Evolutionary conservation across 2,888 invertebrate species (phyloP).

Genomic region (Conistra vaccinii): DNA sequence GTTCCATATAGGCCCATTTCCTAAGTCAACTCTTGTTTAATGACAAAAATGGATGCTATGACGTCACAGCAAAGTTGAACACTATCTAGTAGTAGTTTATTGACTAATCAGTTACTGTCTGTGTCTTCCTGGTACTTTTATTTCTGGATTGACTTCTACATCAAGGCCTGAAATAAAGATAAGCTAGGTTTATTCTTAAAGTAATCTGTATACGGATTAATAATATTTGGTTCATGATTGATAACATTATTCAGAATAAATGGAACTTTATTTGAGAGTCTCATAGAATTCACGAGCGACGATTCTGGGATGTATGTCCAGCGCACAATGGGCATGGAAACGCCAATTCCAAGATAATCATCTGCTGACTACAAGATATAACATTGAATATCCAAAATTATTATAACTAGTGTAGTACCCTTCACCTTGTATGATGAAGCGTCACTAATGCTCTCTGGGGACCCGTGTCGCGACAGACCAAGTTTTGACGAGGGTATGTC

Average conservation of each 20-base stretch:
- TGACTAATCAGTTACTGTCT: constrained; percentile 10
- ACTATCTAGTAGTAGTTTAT: background rate
- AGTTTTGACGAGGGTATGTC: constrained; percentile 51
- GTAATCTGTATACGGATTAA: background rate
- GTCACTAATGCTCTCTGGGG: constrained; percentile 31
- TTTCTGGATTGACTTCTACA: background rate
- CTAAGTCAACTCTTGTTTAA: constrained; percentile 21
- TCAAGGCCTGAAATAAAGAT: background rate
- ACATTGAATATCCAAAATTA: constrained; percentile 4
- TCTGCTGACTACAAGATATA: too few species aligned
- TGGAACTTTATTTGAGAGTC: background rate
- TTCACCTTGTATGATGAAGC: constrained; percentile 25
- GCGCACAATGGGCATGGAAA: background rate
- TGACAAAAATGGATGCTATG: constrained; percentile 3
- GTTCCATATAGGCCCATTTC: constrained; percentile 45
- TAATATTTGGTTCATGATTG: background rate
- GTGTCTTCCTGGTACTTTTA: constrained; percentile 2
- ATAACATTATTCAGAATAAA: background rate
- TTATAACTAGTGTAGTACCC: background rate
- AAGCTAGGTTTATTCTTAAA: background rate
- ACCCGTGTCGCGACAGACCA: constrained; percentile 11
- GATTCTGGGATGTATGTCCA: background rate
- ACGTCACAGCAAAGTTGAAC: background rate
- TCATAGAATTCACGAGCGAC: background rate
- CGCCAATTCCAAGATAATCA: background rate